Evolutionary conservation across 1,140 invertebrate genomes (phyloP), one percentile per base, ranked within the genome.

Genomic region (Littorina saxatilis): DNA sequence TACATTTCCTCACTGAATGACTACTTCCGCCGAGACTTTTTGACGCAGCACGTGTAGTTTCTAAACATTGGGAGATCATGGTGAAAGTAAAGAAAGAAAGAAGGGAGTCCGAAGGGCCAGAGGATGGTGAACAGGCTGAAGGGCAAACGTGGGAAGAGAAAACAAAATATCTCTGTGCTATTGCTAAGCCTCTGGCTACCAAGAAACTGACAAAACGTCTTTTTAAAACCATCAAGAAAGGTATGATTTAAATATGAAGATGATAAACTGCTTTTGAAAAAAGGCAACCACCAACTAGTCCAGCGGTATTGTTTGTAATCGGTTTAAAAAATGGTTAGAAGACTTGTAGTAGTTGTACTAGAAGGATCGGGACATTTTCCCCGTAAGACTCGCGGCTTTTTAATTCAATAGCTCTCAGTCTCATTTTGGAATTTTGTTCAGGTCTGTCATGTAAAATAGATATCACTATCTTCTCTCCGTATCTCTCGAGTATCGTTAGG

Each of bases 141-240:
- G 84, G 83, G 77, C 82, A 87, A 77, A 37, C 80, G 17, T 92
- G 89, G 87, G 88, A 92, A 75, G 87, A 90, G 70, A 90, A 93
- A 82, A 87, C 91, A 11, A 81, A 86, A 79, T 87, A 90, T 89
- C 95, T 96, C 40, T 97, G 95, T 90, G 89, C 95, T 20, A 98
- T 99, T 74, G 95, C 97, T 0, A 95, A 96, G 88, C 98, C 98
- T 0, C 96, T 99, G 94, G 98, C 98, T 27, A 93, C 95, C 0
- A 97, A 97, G 88, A 99, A 99, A 93, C 92, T 98, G 70, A 94
- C 96, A n/a, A 99, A 99, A 93, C 97, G 97, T 92, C 55, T 98
- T 79, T 98, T 96, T 86, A 99, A 99, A 94, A 93, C 98, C 1
- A 95, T 99, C 2, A 98, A 97, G 88, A 99, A 98, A 95, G 95